Percentiles rank a stretch among this genome's conserved stretches.
Evolutionary conservation across 2,113 vertebrate genomes (phyloP).

Genomic region (Mesocricetus auratus): DNA sequence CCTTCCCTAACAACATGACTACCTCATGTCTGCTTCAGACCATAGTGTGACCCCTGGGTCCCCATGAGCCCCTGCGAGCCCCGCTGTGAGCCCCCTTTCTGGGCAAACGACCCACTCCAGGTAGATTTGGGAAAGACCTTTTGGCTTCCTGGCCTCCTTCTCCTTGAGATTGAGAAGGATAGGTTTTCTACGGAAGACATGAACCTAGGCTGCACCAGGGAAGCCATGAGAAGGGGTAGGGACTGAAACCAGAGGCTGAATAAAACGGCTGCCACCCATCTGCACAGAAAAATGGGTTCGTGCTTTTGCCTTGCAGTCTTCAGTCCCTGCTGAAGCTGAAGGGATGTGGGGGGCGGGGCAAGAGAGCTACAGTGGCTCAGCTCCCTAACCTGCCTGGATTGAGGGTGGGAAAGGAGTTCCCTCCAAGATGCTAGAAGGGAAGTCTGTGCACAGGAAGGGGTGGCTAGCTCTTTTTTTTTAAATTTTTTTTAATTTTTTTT

Average conservation of each 20-base stretch:
- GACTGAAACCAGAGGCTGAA: neutral
- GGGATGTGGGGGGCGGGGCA: neutral
- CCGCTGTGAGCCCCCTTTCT: neutral
- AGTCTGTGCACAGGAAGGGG: slow-evolving; percentile 21
- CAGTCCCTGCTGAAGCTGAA: neutral
- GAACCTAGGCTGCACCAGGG: neutral
- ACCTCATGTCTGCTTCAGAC: slow-evolving; percentile 88
- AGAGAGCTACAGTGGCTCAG: neutral
- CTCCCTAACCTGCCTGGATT: neutral
- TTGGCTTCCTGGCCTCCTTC: neutral
- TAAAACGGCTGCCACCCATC: neutral
- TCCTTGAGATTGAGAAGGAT: neutral
- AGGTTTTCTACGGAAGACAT: neutral
- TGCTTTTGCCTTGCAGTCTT: neutral
- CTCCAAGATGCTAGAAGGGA: neutral
- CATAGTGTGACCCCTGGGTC: slow-evolving; percentile 56
- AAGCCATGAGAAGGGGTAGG: neutral
- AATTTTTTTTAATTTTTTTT: slow-evolving; percentile 61
- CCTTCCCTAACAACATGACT: slow-evolving; percentile 87
- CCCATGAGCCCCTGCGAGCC: too few relatives aligned
- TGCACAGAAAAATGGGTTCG: neutral
- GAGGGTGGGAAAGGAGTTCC: neutral
- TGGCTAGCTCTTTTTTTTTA: slow-evolving; percentile 26
- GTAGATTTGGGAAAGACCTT: neutral
- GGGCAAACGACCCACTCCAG: neutral